phyloP scores from a whole-genome alignment of 1,140 invertebrate species.

The Carcinoscorpius rotundicauda region DNA sequence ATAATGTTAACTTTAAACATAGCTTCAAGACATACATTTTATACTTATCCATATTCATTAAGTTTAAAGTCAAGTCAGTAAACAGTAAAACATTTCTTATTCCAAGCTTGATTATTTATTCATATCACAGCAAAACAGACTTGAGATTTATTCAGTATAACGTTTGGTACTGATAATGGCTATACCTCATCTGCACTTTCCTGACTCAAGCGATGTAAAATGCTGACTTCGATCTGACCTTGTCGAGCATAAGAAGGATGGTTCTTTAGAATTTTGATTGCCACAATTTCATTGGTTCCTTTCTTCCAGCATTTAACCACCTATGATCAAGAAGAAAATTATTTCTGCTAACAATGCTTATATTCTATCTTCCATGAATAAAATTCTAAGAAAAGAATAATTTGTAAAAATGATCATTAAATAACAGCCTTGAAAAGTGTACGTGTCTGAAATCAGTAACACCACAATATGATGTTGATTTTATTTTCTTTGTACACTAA shows the following conservation, averaged over 20 bases:
- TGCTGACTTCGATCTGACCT: conserved; percentile 97
- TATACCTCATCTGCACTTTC: conserved; percentile 77
- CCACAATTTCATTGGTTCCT: conserved; percentile 98
- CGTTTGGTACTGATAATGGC: too few relatives aligned
- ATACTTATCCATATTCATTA: too few relatives aligned
- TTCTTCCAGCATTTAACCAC: conserved; percentile 99
- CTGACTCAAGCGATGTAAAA: conserved; percentile 92
- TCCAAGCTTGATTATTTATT: background rate
- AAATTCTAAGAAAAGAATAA: background rate
- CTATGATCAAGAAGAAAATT: conserved; percentile 27
- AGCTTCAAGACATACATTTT: background rate
- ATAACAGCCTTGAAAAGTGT: background rate
- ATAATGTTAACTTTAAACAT: background rate
- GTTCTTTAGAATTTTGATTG: conserved; percentile 99
- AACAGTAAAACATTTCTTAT: background rate
- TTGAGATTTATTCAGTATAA: conserved; percentile 40
- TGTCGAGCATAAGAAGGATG: conserved; percentile 98
- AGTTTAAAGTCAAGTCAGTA: too few relatives aligned
- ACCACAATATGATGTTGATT: background rate
- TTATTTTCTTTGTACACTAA: too few relatives aligned
- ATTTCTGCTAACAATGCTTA: too few relatives aligned
- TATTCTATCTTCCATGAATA: too few relatives aligned
- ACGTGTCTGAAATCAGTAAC: background rate
- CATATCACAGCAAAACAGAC: background rate
- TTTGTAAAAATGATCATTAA: background rate